phyloP scores from a whole-genome alignment of 1,140 invertebrate species.

The Cyrtorhinus lividipennis region DNA sequence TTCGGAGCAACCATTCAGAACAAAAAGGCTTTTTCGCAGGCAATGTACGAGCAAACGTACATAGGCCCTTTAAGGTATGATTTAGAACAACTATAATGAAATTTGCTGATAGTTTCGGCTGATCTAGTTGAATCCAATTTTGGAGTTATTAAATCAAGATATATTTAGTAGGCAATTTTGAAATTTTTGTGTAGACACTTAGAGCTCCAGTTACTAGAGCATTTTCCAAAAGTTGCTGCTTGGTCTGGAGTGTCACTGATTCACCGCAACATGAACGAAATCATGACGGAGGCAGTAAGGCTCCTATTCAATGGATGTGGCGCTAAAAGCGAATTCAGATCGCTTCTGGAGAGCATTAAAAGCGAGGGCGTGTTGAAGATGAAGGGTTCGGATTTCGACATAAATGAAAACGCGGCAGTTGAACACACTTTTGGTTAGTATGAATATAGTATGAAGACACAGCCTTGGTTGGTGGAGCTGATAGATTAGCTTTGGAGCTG shows the following conservation, averaged over 20 bases:
- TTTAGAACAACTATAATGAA: neutral
- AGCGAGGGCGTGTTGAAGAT: neutral
- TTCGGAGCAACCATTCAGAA: neutral
- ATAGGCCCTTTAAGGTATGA: neutral
- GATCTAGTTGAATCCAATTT: too few relatives aligned
- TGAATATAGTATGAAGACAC: too few relatives aligned
- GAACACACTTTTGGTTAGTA: neutral
- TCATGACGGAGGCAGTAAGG: neutral
- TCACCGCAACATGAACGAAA: neutral
- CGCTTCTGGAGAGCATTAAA: neutral
- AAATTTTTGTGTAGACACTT: neutral
- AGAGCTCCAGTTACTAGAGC: neutral
- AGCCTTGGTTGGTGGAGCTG: too few relatives aligned
- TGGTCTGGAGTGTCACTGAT: neutral
- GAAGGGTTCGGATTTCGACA: neutral
- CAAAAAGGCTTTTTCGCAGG: neutral
- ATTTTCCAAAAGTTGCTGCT: neutral
- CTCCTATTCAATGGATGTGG: neutral
- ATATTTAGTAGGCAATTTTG: too few relatives aligned
- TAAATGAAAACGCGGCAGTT: neutral
- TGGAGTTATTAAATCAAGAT: too few relatives aligned
- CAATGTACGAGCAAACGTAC: neutral
- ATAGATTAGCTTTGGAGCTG: too few relatives aligned
- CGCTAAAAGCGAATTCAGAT: neutral
- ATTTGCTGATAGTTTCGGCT: too few relatives aligned